A percentile compares a stretch with the other conserved stretches of the same genome.
Conservation (phyloP, 1,140 invertebrate genomes). For the Dufourea novaeangliae region DNA sequence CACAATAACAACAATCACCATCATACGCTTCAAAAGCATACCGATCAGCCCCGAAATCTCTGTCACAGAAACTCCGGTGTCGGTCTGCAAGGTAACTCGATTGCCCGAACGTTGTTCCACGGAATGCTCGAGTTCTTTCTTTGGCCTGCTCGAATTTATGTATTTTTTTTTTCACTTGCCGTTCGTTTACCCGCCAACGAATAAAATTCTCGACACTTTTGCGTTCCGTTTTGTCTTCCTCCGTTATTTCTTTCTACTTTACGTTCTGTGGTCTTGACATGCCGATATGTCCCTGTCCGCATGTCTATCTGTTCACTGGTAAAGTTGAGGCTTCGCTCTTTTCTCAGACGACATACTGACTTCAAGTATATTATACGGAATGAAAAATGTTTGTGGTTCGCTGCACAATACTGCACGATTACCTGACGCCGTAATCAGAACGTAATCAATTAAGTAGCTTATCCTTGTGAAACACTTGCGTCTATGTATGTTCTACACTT, state of each 20-base stretch:
- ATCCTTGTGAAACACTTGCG: not conserved
- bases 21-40: constrained; percentile 83
- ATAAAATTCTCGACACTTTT: not conserved
- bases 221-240: not conserved
- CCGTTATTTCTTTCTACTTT: not conserved
- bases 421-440: too few relatives aligned
- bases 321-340: not conserved
- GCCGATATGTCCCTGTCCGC: not conserved
- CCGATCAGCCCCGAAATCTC: constrained; percentile 83
- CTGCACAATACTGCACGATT: too few relatives aligned
- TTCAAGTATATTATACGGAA: too few relatives aligned
- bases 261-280: not conserved
- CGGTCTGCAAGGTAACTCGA: constrained; percentile 85
- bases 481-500: not conserved
- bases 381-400: too few relatives aligned
- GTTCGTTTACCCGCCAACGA: not conserved
- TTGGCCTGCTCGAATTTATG: constrained; percentile 48
- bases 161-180: constrained; percentile 21
- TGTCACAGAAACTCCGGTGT: constrained; percentile 85
- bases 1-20: constrained; percentile 81
- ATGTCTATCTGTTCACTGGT: not conserved
- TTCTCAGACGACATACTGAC: not conserved
- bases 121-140: constrained; percentile 51
- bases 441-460: too few relatives aligned
- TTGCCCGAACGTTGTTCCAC: constrained; percentile 64